Conservation (phyloP, 2,888 invertebrate species). For the Drosophila barbarae region DNA sequence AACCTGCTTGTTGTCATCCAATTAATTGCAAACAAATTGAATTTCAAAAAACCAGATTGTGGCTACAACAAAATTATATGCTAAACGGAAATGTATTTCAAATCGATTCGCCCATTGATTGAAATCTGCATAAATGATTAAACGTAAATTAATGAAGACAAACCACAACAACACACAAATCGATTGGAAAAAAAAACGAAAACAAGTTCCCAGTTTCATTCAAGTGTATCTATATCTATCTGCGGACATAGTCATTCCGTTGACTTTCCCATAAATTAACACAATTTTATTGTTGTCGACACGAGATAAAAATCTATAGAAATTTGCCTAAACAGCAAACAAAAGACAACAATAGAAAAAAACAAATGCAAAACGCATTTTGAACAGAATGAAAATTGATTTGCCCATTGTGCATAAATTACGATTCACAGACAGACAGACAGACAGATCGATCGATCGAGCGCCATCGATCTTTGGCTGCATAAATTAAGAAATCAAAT, state of each 20-base stretch:
- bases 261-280: slow-evolving; percentile 71
- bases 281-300: slow-evolving; percentile 75
- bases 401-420: slow-evolving; percentile 65
- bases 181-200: slow-evolving; percentile 17
- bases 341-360: slow-evolving; percentile 42
- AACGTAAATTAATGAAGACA: slow-evolving; percentile 69
- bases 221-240: slow-evolving; percentile 36
- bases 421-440: slow-evolving; percentile 29
- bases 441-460: slow-evolving; percentile 28
- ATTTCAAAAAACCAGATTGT: slow-evolving; percentile 44
- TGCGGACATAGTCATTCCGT: slow-evolving; percentile 43
- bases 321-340: slow-evolving; percentile 70
- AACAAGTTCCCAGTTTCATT: slow-evolving; percentile 56
- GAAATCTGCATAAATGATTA: slow-evolving; percentile 73
- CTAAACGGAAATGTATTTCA: slow-evolving; percentile 65
- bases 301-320: slow-evolving; percentile 68
- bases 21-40: slow-evolving; percentile 64
- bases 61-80: slow-evolving; percentile 35
- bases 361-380: slow-evolving; percentile 35
- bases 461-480: slow-evolving; percentile 43
- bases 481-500: slow-evolving; percentile 65
- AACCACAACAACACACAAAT: slow-evolving; percentile 34
- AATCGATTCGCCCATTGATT: slow-evolving; percentile 55
- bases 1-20: slow-evolving; percentile 11
- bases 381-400: slow-evolving; percentile 61